phyloP scores from a whole-genome alignment of 2,888 invertebrate genomes.

The Drosophila pseudotalamancana region DNA sequence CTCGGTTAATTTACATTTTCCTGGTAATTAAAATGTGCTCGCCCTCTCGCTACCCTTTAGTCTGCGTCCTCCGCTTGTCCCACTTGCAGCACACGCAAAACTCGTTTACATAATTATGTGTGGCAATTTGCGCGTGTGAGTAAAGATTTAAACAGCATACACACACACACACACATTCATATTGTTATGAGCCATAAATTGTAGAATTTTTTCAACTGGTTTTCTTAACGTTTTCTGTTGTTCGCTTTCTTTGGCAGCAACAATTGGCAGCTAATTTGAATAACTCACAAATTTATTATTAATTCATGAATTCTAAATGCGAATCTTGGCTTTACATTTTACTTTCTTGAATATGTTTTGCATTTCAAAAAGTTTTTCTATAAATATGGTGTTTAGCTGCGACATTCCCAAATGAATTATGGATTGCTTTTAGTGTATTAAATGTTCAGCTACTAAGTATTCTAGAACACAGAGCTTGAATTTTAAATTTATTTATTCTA shows the following conservation, averaged over 20 bases:
- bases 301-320: conserved; percentile 18
- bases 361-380: conserved; percentile 39
- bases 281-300: conserved; percentile 18
- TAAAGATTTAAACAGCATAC: conserved; percentile 61
- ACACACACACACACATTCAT: conserved; percentile 12
- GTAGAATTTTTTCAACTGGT: conserved; percentile 30
- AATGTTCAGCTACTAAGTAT: not conserved
- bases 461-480: too few species aligned
- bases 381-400: conserved; percentile 29
- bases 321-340: conserved; percentile 15
- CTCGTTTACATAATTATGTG: conserved; percentile 79
- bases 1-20: conserved; percentile 78
- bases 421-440: not conserved
- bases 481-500: too few species aligned
- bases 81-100: conserved; percentile 23
- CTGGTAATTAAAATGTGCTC: conserved; percentile 77
- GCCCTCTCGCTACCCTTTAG: conserved; percentile 18
- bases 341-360: conserved; percentile 25
- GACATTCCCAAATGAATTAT: conserved; percentile 4
- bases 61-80: not conserved
- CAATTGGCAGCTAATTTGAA: conserved; percentile 50
- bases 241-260: conserved; percentile 29
- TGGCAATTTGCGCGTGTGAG: conserved; percentile 71
- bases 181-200: conserved; percentile 42
- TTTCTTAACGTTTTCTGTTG: conserved; percentile 18